These are phyloP conservation scores for Cryptotis parvus DNA, from an alignment of 2,113 vertebrate species.

Conservation along the genomic window DNA sequence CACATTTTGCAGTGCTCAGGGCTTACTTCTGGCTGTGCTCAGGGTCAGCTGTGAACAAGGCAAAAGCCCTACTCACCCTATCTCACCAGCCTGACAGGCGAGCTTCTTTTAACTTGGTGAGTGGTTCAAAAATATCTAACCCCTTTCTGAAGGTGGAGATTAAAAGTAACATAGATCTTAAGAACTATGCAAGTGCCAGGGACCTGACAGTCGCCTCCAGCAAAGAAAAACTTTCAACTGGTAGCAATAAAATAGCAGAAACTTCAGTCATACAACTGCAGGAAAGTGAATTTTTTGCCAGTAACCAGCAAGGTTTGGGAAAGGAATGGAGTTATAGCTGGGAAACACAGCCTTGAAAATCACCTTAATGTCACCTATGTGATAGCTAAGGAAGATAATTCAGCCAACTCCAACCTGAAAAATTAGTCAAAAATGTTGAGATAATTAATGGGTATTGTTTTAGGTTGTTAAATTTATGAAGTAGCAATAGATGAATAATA, in stretches of 20 bases:
- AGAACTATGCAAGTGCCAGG: background rate
- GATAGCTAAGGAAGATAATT: background rate
- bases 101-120: background rate
- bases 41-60: too few species aligned
- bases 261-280: background rate
- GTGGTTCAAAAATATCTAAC: background rate
- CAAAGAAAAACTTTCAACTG: background rate
- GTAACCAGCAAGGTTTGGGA: background rate
- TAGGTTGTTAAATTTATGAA: background rate
- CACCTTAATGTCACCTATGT: too few species aligned
- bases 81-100: too few species aligned
- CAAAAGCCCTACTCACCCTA: too few species aligned
- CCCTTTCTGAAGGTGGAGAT: background rate
- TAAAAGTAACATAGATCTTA: background rate
- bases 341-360: background rate
- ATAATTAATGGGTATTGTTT: background rate
- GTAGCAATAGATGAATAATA: background rate
- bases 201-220: too few species aligned
- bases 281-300: background rate
- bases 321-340: background rate
- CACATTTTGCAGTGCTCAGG: too few species aligned
- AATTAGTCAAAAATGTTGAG: background rate
- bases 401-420: background rate
- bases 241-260: background rate
- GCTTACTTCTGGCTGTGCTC: too few species aligned